Evolutionary conservation across 2,888 invertebrate genomes (phyloP).

Genomic region (Theretra japonica): DNA sequence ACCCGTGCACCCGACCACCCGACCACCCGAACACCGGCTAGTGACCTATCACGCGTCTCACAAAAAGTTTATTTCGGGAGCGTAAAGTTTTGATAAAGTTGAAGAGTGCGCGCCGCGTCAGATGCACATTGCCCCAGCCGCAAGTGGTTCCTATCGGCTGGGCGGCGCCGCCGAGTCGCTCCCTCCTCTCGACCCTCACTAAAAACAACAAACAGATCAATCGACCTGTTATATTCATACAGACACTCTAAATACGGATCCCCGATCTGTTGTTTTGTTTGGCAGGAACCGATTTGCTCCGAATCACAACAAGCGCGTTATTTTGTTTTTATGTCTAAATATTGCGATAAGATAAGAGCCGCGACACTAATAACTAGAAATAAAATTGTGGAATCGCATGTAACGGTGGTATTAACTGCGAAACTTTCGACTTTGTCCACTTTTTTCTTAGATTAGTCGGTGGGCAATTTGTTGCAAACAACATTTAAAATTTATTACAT

Average conservation of each 20-base stretch:
- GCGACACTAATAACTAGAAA: constrained; percentile 75
- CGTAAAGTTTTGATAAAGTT: constrained; percentile 78
- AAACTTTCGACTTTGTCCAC: constrained; percentile 73
- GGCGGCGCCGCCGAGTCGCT: constrained; percentile 79
- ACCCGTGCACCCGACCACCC: constrained; percentile 49
- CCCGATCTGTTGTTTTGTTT: constrained; percentile 54
- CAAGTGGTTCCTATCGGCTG: constrained; percentile 76
- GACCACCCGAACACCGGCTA: constrained; percentile 47
- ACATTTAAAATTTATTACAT: constrained; percentile 52
- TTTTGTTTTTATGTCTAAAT: constrained; percentile 76
- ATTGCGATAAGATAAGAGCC: constrained; percentile 77
- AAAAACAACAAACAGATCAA: constrained; percentile 83
- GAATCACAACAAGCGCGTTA: constrained; percentile 62
- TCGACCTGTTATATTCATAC: constrained; percentile 72
- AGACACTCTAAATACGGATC: constrained; percentile 63
- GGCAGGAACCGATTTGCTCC: constrained; percentile 52
- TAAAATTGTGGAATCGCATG: constrained; percentile 83
- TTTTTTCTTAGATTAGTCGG: constrained; percentile 69
- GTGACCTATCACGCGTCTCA: constrained; percentile 67
- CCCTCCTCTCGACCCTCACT: constrained; percentile 71
- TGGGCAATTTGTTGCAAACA: constrained; percentile 61
- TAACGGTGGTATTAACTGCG: constrained; percentile 79
- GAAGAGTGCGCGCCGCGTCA: constrained; percentile 71
- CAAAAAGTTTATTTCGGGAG: constrained; percentile 78
- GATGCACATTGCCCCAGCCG: constrained; percentile 77